Base-by-base conservation (phyloP, 2,888 invertebrate species). In the Dromius quadrimaculatus region DNA sequence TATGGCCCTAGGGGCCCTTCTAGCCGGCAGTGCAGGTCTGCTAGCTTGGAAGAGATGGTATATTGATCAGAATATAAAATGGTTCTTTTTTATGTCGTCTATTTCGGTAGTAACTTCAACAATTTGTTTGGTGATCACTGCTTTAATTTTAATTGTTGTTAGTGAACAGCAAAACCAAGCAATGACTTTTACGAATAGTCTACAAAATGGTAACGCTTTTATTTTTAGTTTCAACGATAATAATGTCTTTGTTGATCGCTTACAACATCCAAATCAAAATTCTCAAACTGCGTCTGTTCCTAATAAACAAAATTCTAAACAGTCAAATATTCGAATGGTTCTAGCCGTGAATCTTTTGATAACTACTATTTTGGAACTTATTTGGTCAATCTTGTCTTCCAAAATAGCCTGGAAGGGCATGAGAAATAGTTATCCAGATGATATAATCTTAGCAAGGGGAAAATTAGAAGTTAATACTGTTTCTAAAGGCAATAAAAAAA, bases 1-100 rank as follows among this genome's bases (percentile, higher is more conserved):
- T 66, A 82, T 87, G 72, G 84, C 86, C 0, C 72, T 85, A 28
- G 87, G 87, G 59, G 85, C 85, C 0, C 75, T 87, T 47, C 82
- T 83, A 0, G 85, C 86, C 0, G 87, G 87, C 0, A 70, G 85
- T 2, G 83, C 87, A 0, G 88, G 88, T 1, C 82, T 88, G 8
- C 77, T 89, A 47, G 89, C 90, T 0, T 89, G 89, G 76, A 85
- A 87, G 32, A 81, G 84, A 72, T 90, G 90, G 90, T 90, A 90
- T 77, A 85, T 89, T 47, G 89, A 90, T 76, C 84, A 85, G 70
- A 88, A 90, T 76, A 89, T 90, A 74, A 84, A 85, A 0, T 86
- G 87, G 83, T 83, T 90, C 74, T 89, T 89, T 74, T 78, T 85
- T 47, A 84, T 86, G 72, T 87, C 87, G 0, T 78, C 85, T 19